Evolutionary conservation across 2,888 invertebrate genomes (phyloP).

Genomic region (Podotricha telesiphe): DNA sequence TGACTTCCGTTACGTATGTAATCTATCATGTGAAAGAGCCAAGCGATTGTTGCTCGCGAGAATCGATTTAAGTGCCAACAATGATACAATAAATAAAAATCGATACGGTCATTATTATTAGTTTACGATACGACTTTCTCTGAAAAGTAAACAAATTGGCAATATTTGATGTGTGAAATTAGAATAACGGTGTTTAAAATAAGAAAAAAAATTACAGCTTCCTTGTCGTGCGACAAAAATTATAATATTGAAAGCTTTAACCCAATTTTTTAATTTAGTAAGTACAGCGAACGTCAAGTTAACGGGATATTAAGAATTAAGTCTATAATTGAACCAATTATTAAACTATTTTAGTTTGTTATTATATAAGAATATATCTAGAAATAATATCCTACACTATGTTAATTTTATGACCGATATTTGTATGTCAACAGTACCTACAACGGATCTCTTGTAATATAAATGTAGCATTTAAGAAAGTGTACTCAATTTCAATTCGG

Average conservation of each 20-base stretch:
- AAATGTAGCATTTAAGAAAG: slow-evolving; percentile 17
- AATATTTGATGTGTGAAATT: slow-evolving; percentile 51
- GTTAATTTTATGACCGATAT: background rate
- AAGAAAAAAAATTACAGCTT: slow-evolving; percentile 27
- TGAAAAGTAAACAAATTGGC: slow-evolving; percentile 48
- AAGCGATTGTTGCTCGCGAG: slow-evolving; percentile 66
- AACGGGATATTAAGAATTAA: slow-evolving; percentile 4
- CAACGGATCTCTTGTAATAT: slow-evolving; percentile 6
- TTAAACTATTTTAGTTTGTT: background rate
- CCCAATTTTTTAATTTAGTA: background rate
- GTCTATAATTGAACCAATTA: background rate
- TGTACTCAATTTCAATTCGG: slow-evolving; percentile 18
- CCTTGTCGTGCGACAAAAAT: background rate
- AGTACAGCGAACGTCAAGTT: background rate
- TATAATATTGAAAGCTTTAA: background rate
- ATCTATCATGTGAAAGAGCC: slow-evolving; percentile 64
- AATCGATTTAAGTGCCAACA: slow-evolving; percentile 63
- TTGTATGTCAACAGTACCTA: background rate
- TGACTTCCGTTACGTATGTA: slow-evolving; percentile 69
- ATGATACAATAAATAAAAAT: slow-evolving; percentile 64
- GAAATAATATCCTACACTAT: background rate
- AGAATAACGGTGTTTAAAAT: slow-evolving; percentile 45
- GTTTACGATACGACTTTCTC: slow-evolving; percentile 51
- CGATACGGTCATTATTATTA: slow-evolving; percentile 58
- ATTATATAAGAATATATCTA: background rate